Evolutionary conservation across 2,888 invertebrate species (phyloP).

Genomic region (Hydriomena furcata): DNA sequence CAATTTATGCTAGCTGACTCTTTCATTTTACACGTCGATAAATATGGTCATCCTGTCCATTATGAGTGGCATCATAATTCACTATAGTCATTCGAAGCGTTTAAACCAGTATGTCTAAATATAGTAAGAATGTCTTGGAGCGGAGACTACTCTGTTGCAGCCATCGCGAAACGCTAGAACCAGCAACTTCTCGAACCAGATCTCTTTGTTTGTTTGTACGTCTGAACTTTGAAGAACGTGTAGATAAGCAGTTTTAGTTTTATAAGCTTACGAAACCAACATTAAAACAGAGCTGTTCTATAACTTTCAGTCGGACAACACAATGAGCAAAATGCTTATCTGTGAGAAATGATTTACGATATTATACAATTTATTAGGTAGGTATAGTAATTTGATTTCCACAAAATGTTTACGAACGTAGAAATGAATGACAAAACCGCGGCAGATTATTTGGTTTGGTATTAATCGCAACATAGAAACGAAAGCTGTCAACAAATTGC

Average conservation of each 20-base stretch:
- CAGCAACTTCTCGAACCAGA: too few species aligned
- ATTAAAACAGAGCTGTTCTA: too few species aligned
- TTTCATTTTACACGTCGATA: constrained; percentile 38
- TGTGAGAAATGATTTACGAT: constrained; percentile 63
- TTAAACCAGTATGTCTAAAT: constrained; percentile 52
- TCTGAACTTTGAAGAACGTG: too few species aligned
- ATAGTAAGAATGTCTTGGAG: constrained; percentile 36
- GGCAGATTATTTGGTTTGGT: too few species aligned
- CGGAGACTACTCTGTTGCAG: neutral
- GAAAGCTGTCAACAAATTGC: constrained; percentile 1
- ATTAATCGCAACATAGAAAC: too few species aligned
- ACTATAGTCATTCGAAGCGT: constrained; percentile 47
- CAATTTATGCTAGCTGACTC: constrained; percentile 37
- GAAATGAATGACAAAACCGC: constrained; percentile 62
- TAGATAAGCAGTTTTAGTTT: too few species aligned
- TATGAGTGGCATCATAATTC: constrained; percentile 55
- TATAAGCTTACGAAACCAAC: too few species aligned
- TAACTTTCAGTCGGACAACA: constrained; percentile 44
- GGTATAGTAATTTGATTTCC: too few species aligned
- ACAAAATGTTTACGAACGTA: too few species aligned
- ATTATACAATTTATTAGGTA: too few species aligned
- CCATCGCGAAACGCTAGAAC: neutral
- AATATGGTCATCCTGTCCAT: constrained; percentile 41
- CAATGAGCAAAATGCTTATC: constrained; percentile 57
- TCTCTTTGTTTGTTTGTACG: too few species aligned